phyloP scores from a whole-genome alignment of 2,113 vertebrate species.

The Zapornia atra region DNA sequence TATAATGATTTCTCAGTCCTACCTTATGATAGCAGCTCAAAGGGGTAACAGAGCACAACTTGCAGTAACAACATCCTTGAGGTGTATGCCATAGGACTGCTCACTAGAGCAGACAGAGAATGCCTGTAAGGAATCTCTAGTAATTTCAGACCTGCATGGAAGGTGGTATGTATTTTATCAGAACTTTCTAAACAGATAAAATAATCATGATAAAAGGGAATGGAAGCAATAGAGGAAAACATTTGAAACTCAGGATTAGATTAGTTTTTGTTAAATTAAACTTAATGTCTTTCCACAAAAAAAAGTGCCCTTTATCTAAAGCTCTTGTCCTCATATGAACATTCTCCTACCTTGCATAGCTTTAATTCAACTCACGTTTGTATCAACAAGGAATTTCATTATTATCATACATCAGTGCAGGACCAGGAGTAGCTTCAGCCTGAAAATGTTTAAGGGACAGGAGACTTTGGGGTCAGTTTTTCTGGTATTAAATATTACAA shows the following conservation, averaged over 20 bases:
- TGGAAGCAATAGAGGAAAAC: not conserved
- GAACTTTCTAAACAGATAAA: not conserved
- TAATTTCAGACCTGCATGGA: not conserved
- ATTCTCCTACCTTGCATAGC: not conserved
- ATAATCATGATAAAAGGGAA: not conserved
- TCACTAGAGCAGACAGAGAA: not conserved
- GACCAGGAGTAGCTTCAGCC: not conserved
- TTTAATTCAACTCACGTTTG: not conserved
- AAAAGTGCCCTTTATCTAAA: not conserved
- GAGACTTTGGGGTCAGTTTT: not conserved
- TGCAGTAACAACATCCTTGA: not conserved
- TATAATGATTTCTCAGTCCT: not conserved
- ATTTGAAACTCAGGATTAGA: not conserved
- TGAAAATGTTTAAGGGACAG: not conserved
- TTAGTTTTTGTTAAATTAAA: not conserved
- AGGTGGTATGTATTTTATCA: not conserved
- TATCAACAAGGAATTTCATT: not conserved
- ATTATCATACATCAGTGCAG: not conserved
- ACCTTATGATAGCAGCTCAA: not conserved
- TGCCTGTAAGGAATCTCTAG: not conserved
- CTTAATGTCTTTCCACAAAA: not conserved
- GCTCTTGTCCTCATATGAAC: not conserved
- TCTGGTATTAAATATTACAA: not conserved
- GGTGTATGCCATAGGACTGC: not conserved
- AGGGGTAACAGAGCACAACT: not conserved